Evolutionary conservation across 2,888 invertebrate genomes (phyloP), one percentile per base, ranked within the genome.

Genomic region (Caenorhabditis japonica): DNA sequence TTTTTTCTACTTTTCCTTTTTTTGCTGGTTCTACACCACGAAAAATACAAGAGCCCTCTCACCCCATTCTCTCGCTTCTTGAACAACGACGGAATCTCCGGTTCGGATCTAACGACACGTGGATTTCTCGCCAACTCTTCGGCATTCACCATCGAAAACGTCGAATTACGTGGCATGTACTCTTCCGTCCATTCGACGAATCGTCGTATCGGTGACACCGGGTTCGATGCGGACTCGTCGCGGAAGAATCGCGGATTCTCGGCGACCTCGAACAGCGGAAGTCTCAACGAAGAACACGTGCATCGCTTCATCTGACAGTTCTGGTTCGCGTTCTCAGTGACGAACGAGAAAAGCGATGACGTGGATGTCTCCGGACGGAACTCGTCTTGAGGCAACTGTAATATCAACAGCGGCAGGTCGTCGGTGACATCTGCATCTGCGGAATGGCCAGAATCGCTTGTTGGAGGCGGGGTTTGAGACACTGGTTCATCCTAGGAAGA

Each of bases 291-390:
- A n/a, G n/a, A n/a, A n/a, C n/a, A n/a, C n/a, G n/a, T n/a, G n/a
- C n/a, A n/a, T n/a, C n/a, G n/a, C n/a, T n/a, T n/a, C n/a, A n/a
- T n/a, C n/a, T n/a, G n/a, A n/a, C n/a, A n/a, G n/a, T n/a, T n/a
- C n/a, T n/a, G n/a, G n/a, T n/a, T n/a, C 12, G 10, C 33, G 1
- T 27, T 17, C n/a, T 55, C 47, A 1, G 5, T 34, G 5, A 19
- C 43, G 17, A 41, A 66, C 1, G 66, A 66, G 46, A 51, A 52
- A 1, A 68, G 33, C 2, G 66, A 68, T 17, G 66, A 68, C 41
- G 44, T 68, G 3, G 66, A 68, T 36, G 66, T 58, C 38, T 51
- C 58, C 17, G 66, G 66, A 51, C 66, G 21, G 30, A 17, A 19
- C 34, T 23, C 8, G 15, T 46, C 39, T 19, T 46, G 30, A 13